Conservation (phyloP, 2,113 vertebrate species). For the Psittacus erithacus region DNA sequence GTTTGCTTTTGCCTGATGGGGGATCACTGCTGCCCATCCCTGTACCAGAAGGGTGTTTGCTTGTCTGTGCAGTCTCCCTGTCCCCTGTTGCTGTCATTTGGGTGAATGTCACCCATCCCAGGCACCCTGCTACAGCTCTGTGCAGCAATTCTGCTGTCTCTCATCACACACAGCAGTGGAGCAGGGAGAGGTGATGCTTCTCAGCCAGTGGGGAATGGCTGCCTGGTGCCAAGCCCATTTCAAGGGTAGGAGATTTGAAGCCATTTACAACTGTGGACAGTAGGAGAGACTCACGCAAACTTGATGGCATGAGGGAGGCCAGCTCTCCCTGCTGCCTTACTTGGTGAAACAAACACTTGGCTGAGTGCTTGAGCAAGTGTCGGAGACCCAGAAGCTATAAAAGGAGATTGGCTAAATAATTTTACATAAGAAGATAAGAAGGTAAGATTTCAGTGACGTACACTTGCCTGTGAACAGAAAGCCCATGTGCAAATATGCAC, state of each 20-base stretch:
- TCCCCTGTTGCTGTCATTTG: accelerated
- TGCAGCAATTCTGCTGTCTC: neutral
- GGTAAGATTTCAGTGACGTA: neutral
- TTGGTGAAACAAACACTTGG: neutral
- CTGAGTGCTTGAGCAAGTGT: neutral
- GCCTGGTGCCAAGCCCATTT: neutral
- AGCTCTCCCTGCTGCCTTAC: neutral
- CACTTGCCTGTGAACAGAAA: neutral
- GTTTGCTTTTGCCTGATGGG: neutral
- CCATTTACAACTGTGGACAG: neutral
- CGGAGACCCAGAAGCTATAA: neutral
- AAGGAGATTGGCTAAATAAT: neutral
- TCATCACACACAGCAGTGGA: neutral
- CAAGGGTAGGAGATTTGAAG: neutral
- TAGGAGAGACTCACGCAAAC: neutral
- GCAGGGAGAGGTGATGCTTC: accelerated
- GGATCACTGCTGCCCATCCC: accelerated
- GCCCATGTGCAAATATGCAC: neutral
- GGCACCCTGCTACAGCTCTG: accelerated
- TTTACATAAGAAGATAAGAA: neutral
- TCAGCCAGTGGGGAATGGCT: neutral
- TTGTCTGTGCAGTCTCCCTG: accelerated
- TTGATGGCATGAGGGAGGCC: accelerated
- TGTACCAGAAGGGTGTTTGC: accelerated
- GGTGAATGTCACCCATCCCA: accelerated